Conservation (phyloP, 2,113 vertebrate species). For the Pimephales promelas region DNA sequence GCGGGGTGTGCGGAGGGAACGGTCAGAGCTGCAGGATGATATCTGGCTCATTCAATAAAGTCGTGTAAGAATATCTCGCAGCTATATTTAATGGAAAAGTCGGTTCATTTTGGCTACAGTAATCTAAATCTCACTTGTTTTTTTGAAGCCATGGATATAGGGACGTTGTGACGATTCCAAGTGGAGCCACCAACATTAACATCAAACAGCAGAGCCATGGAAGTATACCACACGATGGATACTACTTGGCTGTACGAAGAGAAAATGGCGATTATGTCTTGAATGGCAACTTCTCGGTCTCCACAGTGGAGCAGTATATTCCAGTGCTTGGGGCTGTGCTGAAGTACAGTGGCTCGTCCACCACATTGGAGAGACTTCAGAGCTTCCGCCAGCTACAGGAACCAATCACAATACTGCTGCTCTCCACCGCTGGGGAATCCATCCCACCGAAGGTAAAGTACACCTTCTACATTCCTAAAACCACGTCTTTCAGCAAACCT, state of each 20-base stretch:
- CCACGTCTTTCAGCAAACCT: slow-evolving; percentile 77
- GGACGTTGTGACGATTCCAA: slow-evolving; percentile 91
- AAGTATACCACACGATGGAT: slow-evolving; percentile 86
- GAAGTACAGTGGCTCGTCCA: slow-evolving; percentile 93
- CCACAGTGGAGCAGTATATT: slow-evolving; percentile 92
- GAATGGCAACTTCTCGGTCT: slow-evolving; percentile 91
- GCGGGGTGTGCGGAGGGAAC: slow-evolving; percentile 89
- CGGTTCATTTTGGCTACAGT: not conserved
- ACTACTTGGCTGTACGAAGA: slow-evolving; percentile 88
- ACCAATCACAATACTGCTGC: slow-evolving; percentile 84
- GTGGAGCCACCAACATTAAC: slow-evolving; percentile 92
- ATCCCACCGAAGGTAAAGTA: slow-evolving; percentile 88
- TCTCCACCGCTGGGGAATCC: slow-evolving; percentile 80
- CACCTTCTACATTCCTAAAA: slow-evolving; percentile 90
- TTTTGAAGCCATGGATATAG: slow-evolving; percentile 88
- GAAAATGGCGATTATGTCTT: slow-evolving; percentile 85
- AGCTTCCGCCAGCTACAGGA: slow-evolving; percentile 88
- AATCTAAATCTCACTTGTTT: slow-evolving; percentile 17
- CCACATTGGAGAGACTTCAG: slow-evolving; percentile 90
- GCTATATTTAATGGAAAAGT: not conserved
- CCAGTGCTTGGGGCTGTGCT: slow-evolving; percentile 86
- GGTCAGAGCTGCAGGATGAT: slow-evolving; percentile 89
- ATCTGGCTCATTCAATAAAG: slow-evolving; percentile 85
- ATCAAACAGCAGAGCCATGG: slow-evolving; percentile 91
- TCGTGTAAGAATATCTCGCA: slow-evolving; percentile 72